Evolutionary conservation across 2,113 vertebrate genomes (phyloP), one percentile per base, ranked within the genome.

Genomic region (Sciurus niger): DNA sequence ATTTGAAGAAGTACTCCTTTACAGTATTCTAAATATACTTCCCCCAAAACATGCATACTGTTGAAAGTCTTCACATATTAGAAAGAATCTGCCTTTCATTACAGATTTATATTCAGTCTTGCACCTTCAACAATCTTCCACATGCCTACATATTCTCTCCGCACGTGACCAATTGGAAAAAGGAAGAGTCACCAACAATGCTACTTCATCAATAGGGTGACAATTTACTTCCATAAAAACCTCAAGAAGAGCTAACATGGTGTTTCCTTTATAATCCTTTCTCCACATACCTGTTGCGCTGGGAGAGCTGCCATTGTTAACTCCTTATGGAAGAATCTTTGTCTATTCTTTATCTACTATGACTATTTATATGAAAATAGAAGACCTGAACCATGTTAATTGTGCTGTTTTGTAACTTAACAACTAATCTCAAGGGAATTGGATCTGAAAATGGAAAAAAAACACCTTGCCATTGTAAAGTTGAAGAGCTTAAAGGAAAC

Each of bases 381-480:
- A 93, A 89, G 84, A 67, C 16, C 40, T 73, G 55, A 78, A 63
- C 58, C 73, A 53, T 48, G n/a, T 37, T 30, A 73, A 34, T 1
- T 70, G 80, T 70, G 40, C 16, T 96, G 32, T 51, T 97, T 95
- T 94, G 95, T 96, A 93, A 51, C 3, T 83, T 55, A 92, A 43
- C 68, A 60, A 60, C 89, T 77, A 65, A 18, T 95, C 96, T 85
- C 94, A 73, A 83, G 85, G 96, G 96, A 86, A 86, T 89, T 93
- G 84, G 46, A 89, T 34, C 18, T 74, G 92, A 12, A 83, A 89
- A 14, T 24, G 51, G 25, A 13, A 3, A 6, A 37, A 25, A 46
- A 84, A 8, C 25, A n/a, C n/a, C 51, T 83, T 72, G 60, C 5
- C 9, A 8, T 7, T 88, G 90, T 94, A 77, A 77, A 95, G n/a